A percentile compares a stretch with the other conserved stretches of the same genome.
phyloP scores from a whole-genome alignment of 2,888 invertebrate genomes.

The Eilema sororculum region DNA sequence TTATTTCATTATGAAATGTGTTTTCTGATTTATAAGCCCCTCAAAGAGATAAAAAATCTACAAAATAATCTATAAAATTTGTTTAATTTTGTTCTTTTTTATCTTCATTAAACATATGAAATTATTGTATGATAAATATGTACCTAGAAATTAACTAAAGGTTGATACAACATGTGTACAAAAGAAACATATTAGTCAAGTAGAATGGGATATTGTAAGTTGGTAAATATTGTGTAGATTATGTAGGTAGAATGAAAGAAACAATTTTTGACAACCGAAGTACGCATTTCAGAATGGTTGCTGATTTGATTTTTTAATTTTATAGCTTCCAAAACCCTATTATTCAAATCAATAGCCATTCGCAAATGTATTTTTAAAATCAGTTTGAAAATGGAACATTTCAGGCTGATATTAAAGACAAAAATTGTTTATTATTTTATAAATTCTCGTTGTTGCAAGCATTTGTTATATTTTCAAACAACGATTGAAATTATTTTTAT shows the following conservation, averaged over 20 bases:
- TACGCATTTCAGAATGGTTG: background rate
- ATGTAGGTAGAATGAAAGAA: slow-evolving; percentile 23
- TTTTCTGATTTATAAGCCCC: background rate
- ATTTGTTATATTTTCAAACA: slow-evolving; percentile 60
- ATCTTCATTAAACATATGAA: background rate
- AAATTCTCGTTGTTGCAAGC: slow-evolving; percentile 38
- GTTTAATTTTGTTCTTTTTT: background rate
- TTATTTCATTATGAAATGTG: background rate
- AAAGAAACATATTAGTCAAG: slow-evolving; percentile 61
- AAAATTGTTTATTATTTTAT: slow-evolving; percentile 25
- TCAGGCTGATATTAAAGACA: background rate
- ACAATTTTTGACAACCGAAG: slow-evolving; percentile 8
- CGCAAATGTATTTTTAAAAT: slow-evolving; percentile 1
- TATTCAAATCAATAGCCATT: background rate
- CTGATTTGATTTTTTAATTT: slow-evolving; percentile 7
- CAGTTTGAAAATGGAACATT: background rate
- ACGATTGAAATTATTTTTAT: slow-evolving; percentile 32
- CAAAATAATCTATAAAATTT: background rate
- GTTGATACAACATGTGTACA: slow-evolving; percentile 58
- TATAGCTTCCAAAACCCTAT: background rate
- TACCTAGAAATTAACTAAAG: slow-evolving; percentile 32
- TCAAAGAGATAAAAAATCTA: background rate
- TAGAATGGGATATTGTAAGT: slow-evolving; percentile 43
- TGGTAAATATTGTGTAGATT: slow-evolving; percentile 34
- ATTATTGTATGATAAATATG: slow-evolving; percentile 19